Base-by-base conservation (phyloP, 2,888 invertebrate genomes). In the Cancer borealis region DNA sequence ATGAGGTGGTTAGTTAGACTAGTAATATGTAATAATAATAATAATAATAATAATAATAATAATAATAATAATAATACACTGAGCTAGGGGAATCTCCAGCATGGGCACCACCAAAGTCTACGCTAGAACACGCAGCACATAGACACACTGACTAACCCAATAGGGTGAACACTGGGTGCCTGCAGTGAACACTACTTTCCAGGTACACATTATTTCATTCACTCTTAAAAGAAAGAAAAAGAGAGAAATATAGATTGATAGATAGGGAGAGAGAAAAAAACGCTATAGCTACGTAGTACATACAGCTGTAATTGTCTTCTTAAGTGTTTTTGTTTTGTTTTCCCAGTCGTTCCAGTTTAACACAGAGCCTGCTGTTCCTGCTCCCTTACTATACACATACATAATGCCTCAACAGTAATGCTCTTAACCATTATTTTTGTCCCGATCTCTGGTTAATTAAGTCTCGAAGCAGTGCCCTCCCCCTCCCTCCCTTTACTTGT, bases 321-420 rank as follows among this genome's bases (percentile, higher is more conserved):
- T 26, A 73, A 26, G 6, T 73, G 21, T 21, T 21, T n/a, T n/a
- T n/a, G n/a, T n/a, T n/a, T n/a, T n/a, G n/a, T n/a, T n/a, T n/a
- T n/a, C n/a, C 39, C 39, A 39, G 39, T 73, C 5, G 73, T 73
- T 73, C n/a, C 8, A 26, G 73, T 26, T 26, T 26, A 10, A 73
- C 26, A n/a, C 26, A 73, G 73, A 26, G 73, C 73, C 84, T 30
- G 14, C 84, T 84, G 30, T 39, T 84, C 10, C 84, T 84, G 12
- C 84, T 84, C 14, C 84, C 39, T 14, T 14, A 30, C 84, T 84
- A 39, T 14, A 30, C 39, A 30, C 39, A 84, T 14, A 30, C 39
- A 30, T 84, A 84, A 84, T 84, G 84, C 84, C 84, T 39, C 39
- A 39, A 73, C 26, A 84, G 39, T 30, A 84, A 84, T 84, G 84